Percentiles rank a stretch among this genome's conserved stretches.
Conservation (phyloP, 2,797 vertebrate genomes). For the Spheniscus humboldti region DNA sequence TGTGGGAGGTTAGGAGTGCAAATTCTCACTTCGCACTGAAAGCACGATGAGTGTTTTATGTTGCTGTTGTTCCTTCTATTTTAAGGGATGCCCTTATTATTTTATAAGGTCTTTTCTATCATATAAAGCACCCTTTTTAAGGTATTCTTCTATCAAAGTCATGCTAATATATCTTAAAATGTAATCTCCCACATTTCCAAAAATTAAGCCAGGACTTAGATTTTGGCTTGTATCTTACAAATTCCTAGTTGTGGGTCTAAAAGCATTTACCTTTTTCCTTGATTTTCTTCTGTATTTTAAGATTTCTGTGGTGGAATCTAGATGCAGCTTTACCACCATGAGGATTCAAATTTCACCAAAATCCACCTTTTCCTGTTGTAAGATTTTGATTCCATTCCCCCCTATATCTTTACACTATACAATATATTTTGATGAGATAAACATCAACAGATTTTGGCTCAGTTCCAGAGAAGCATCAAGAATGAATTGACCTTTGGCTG, state of each 20-base stretch:
- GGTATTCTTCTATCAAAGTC: background rate
- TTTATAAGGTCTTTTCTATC: background rate
- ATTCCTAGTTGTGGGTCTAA: background rate
- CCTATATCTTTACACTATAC: background rate
- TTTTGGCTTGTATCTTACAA: background rate
- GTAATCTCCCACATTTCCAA: background rate
- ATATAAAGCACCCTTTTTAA: rapidly evolving
- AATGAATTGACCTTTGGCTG: background rate
- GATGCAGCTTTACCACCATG: background rate
- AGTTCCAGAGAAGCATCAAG: background rate
- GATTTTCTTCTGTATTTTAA: background rate
- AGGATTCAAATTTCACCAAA: background rate
- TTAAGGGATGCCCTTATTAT: background rate
- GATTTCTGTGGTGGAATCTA: background rate
- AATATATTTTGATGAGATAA: background rate
- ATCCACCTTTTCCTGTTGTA: rapidly evolving
- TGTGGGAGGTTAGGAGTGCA: constrained; percentile 14
- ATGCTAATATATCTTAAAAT: background rate
- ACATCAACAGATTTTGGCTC: background rate
- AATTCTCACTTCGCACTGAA: background rate
- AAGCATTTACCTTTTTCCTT: background rate
- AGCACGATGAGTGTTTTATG: background rate
- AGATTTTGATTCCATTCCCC: background rate
- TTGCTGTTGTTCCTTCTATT: background rate
- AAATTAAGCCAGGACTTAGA: background rate